Conservation (phyloP, 30 jellyfish, hydroid and myxozoan species). For the Aurelia aurita region DNA sequence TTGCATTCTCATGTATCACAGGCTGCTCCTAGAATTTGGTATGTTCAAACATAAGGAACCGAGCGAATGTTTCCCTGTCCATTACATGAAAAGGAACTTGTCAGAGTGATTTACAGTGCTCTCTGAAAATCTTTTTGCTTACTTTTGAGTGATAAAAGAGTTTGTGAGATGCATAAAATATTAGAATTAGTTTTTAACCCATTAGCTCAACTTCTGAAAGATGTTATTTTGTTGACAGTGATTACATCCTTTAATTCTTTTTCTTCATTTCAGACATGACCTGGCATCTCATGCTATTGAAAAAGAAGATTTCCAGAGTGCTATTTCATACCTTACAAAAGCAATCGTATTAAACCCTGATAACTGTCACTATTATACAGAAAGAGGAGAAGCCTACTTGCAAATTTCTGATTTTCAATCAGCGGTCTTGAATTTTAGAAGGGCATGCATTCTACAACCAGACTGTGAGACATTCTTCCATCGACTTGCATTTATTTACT, state of each 20-base stretch:
- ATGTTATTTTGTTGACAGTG: not conserved
- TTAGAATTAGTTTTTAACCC: too few relatives aligned
- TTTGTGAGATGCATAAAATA: too few relatives aligned
- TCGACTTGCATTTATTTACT: constrained; percentile 84
- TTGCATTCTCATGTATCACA: too few relatives aligned
- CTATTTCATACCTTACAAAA: constrained; percentile 48
- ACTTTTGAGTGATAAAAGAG: too few relatives aligned
- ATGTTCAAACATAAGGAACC: too few relatives aligned
- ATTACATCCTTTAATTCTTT: not conserved
- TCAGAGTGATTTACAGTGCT: too few relatives aligned
- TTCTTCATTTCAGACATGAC: constrained; percentile 17
- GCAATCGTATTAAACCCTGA: constrained; percentile 85
- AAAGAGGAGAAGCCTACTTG: constrained; percentile 82
- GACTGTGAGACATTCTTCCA: constrained; percentile 48
- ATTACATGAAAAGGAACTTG: too few relatives aligned
- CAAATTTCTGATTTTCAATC: constrained; percentile 86
- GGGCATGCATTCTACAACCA: constrained; percentile 82
- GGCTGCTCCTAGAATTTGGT: too few relatives aligned
- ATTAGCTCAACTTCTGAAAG: not conserved
- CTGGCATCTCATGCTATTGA: constrained; percentile 48
- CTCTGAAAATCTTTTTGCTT: too few relatives aligned
- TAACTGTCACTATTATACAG: constrained; percentile 29
- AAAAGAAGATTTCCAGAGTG: constrained; percentile 29
- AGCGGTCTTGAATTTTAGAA: constrained; percentile 74
- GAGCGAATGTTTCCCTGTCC: too few relatives aligned